These are phyloP conservation scores for Oxyscelio sp. DNA, from an alignment of 2,888 invertebrate species.

Conservation along the genomic window DNA sequence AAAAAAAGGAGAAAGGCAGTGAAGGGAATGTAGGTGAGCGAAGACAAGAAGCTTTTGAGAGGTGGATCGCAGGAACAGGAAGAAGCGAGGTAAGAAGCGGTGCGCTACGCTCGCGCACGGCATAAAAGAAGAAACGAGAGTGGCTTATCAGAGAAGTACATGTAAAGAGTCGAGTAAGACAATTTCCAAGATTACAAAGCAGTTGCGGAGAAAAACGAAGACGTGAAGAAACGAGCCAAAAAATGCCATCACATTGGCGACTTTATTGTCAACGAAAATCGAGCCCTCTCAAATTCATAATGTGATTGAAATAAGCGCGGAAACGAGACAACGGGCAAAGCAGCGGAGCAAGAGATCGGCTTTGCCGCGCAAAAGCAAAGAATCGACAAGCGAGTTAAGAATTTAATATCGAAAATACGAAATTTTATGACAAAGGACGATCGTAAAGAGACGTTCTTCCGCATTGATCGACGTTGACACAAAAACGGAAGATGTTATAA, in stretches of 20 bases:
- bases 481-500: constrained; percentile 50
- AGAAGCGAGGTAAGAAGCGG: constrained; percentile 37
- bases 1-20: constrained; percentile 15
- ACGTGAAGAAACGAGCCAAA: constrained; percentile 44
- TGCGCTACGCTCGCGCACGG: constrained; percentile 14
- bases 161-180: constrained; percentile 51
- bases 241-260: constrained; percentile 42
- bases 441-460: constrained; percentile 33
- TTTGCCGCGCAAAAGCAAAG: constrained; percentile 51
- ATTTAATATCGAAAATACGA: constrained; percentile 66
- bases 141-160: constrained; percentile 41
- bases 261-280: constrained; percentile 54
- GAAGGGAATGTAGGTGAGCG: constrained; percentile 51
- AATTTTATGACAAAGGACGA: constrained; percentile 55
- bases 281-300: constrained; percentile 58
- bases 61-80: constrained; percentile 32
- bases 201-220: constrained; percentile 25
- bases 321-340: constrained; percentile 57
- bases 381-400: constrained; percentile 58
- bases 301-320: constrained; percentile 64
- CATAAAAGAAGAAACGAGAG: constrained; percentile 49
- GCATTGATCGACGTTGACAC: constrained; percentile 53
- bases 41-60: constrained; percentile 59
- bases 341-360: constrained; percentile 55
- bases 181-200: constrained; percentile 58